Percentiles rank a stretch among this genome's conserved stretches.
These are phyloP conservation scores for Rhinoderma darwinii DNA, from an alignment of 2,113 vertebrate species.

Conservation along the genomic window DNA sequence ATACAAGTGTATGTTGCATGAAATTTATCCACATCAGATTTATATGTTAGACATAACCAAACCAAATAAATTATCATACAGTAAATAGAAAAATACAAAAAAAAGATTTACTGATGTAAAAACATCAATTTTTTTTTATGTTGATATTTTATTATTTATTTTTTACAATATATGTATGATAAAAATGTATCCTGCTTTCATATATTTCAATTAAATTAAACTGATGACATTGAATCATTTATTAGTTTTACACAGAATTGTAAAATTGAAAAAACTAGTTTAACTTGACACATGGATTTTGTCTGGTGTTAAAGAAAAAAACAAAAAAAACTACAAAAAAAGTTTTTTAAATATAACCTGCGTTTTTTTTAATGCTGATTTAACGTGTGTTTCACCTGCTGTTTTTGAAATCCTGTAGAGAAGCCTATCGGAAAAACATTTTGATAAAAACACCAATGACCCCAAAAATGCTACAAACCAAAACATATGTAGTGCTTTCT, in stretches of 20 bases:
- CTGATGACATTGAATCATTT: not conserved
- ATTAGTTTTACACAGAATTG: not conserved
- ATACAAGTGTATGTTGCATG: not conserved
- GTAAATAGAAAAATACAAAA: not conserved
- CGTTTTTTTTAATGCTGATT: no score
- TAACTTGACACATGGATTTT: no score
- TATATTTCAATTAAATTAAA: not conserved
- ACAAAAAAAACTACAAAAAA: no score
- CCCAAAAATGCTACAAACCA: no score
- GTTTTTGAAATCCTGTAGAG: no score
- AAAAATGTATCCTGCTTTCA: not conserved
- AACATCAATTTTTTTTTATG: not conserved
- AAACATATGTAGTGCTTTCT: no score
- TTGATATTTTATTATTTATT: not conserved
- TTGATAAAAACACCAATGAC: no score
- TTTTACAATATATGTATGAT: not conserved
- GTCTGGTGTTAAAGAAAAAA: no score
- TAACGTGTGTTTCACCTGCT: no score
- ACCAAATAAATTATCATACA: not conserved
- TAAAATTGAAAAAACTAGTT: no score
- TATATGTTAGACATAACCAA: not conserved
- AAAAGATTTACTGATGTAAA: not conserved
- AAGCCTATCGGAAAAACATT: no score
- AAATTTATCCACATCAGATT: not conserved
- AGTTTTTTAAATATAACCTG: no score